Evolutionary conservation across 2,888 invertebrate species (phyloP), one percentile per base, ranked within the genome.

Genomic region (Blastobasis lacticolella): DNA sequence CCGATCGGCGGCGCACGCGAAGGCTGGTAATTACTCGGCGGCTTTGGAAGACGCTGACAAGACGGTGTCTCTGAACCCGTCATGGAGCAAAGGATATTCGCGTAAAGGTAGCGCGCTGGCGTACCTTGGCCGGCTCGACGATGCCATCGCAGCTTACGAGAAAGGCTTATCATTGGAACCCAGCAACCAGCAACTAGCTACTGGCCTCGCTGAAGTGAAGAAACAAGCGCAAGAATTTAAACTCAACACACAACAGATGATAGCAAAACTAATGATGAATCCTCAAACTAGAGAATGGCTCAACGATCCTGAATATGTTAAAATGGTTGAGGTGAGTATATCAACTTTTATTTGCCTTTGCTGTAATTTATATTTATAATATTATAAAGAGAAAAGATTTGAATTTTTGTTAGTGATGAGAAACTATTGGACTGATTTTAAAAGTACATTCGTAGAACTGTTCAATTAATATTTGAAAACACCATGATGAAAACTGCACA

Each of bases 61-160:
- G 71, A 96, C 96, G 0, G 90, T 97, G 6, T 78, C 90, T 48
- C 64, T 97, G 10, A 96, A 96, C 74, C 92, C 95, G 6, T 92
- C 92, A 53, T 97, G 97, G 97, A 90, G 92, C 1, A 97, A 97
- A 75, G 95, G 94, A 0, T 96, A 96, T 75, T 96, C 97, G 0
- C 91, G 97, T 54, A 95, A 96, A 82, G 97, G 96, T 1, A 93
- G 94, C 59, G 96, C 97, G 0, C 83, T 96, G 46, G 92, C 94
- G 0, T 96, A 92, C 64, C 80, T 97, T 55, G 92, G 93, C 4
- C 90, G 91, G 51, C 88, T 89, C 55, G 91, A 93, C 45, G 95
- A 95, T 57, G 95, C 97, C 0, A 89, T 94, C 46, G 89, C 90
- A 47, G 92, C 94, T 0, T 97, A 95, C 68, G 91, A 94, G 69